Base-by-base conservation (phyloP, 2,888 invertebrate species). In the Orchesellides sinensis region DNA sequence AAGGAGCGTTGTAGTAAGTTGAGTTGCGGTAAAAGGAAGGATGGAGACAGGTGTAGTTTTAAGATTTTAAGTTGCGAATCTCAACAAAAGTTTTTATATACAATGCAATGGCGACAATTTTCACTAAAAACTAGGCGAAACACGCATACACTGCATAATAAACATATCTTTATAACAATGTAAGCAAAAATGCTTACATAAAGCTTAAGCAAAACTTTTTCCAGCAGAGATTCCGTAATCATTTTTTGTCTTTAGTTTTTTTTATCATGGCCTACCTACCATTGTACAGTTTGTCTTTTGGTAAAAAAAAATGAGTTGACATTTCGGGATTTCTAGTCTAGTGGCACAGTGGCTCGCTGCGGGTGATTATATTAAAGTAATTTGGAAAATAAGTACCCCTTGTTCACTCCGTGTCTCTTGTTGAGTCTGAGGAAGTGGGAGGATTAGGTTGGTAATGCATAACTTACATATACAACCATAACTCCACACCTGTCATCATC, bases 291-390 rank as follows among this genome's bases (percentile, higher is more conserved):
- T n/a, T n/a, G n/a, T n/a, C n/a, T n/a, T n/a, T n/a, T n/a, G n/a
- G n/a, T n/a, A n/a, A n/a, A n/a, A n/a, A n/a, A n/a, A n/a, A n/a
- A n/a, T n/a, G 12, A 61, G 61, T 29, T 40, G 65, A 40, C 40
- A 45, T 65, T 65, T 65, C 65, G 10, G 56, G 56, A 56, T 61
- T 61, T 29, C 10, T 23, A 61, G 32, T 3, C n/a, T 45, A 65
- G 23, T 65, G 65, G 65, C n/a, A 12, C 40, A 32, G 35, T 32
- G 61, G 40, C 65, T 35, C 23, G 40, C 45, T 40, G 40, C 35
- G 21, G 65, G 65, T 17, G 59, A 32, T 59, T 59, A 32, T 32
- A 59, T 59, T 59, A 59, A 56, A 32, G 54, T 54, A 54, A 54
- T 54, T 54, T 59, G 32, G 14, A 5, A 27, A 56, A 56, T 14